Evolutionary conservation across 1,140 invertebrate species (phyloP), one percentile per base, ranked within the genome.

Genomic region (Drosophila sucinea): DNA sequence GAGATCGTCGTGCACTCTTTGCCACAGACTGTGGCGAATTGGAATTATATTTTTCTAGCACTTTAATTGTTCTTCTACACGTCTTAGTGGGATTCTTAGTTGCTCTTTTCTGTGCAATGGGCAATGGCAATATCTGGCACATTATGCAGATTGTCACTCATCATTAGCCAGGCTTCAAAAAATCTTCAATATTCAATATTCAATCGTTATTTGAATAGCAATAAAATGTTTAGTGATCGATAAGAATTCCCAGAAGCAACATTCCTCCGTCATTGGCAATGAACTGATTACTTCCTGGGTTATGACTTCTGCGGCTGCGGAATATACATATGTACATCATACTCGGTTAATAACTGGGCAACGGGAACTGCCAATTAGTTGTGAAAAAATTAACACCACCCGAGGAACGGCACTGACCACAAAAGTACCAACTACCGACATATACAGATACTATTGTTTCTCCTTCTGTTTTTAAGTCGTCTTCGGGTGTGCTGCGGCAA

Each of bases 371-470:
- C 73, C 56, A 70, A 78, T 86, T 89, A 86, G 83, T 77, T 89
- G 83, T 89, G 83, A 76, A 89, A 89, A 83, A 89, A 86, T 86
- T 86, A 86, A 87, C 83, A 86, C 83, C 84, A 86, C 69, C 72
- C 84, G 72, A 44, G 75, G 56, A 70, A 78, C 62, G 73, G 79
- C 79, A 74, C 73, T 81, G 79, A 81, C 79, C 79, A 81, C 79
- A 82, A 17, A 17, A 81, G 67, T 11, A 17, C n/a, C 11, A 23
- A 51, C n/a, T 38, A 38, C 35, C 35, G 35, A 10, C 35, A 11
- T 27, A 25, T 51, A 51, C 44, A 25, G 44, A 25, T 6, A 27
- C 25, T 51, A 51, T 51, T 51, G 73, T 58, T 72, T 64, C 32
- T 51, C 44, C 44, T 25, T 2, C 56, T 60, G 69, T 57, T 71